These are phyloP conservation scores for Tangara arthus DNA, from an alignment of 2,797 vertebrate species.

Conservation along the genomic window DNA sequence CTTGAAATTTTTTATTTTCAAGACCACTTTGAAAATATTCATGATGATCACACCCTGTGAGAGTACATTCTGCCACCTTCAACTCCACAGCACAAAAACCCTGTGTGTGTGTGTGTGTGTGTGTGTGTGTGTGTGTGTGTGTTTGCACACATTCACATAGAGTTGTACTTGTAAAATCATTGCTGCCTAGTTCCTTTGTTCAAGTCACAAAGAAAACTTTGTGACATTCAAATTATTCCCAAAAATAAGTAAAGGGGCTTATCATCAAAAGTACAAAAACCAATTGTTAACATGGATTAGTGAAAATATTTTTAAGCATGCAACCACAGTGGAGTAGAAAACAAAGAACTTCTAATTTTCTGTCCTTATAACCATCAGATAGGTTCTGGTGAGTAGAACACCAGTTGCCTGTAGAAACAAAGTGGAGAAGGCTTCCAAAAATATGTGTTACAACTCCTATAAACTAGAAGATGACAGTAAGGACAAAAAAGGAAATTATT, in stretches of 20 bases:
- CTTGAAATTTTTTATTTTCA: background rate
- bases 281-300: background rate
- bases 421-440: background rate
- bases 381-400: background rate
- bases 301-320: background rate
- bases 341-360: background rate
- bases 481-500: background rate
- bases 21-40: background rate
- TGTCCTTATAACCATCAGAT: background rate
- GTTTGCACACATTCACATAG: too few species aligned
- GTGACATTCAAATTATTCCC: background rate
- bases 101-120: too few species aligned
- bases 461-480: background rate
- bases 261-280: background rate
- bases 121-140: too few species aligned
- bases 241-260: background rate
- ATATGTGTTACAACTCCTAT: background rate
- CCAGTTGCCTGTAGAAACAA: background rate
- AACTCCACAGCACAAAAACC: background rate
- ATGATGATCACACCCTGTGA: background rate
- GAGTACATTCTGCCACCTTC: constrained; percentile 31
- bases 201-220: background rate
- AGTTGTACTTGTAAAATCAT: background rate
- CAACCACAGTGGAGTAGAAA: background rate
- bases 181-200: background rate